phyloP scores from a whole-genome alignment of 2,888 invertebrate genomes.

The Drosophila aldrichi region DNA sequence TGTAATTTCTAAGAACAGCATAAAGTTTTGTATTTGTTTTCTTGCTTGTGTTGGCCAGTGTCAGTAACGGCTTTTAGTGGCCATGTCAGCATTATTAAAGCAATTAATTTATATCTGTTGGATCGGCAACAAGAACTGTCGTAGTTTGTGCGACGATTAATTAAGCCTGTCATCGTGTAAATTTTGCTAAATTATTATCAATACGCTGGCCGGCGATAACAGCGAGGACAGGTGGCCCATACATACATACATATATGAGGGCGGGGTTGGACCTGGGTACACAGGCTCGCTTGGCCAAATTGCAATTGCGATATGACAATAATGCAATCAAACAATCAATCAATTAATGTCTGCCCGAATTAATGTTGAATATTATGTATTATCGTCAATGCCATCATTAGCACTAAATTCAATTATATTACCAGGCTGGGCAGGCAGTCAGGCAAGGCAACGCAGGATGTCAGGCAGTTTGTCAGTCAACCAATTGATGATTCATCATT shows the following conservation, averaged over 20 bases:
- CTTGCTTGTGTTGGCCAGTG: neutral
- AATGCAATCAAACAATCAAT: conserved; percentile 82
- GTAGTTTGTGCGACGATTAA: conserved; percentile 56
- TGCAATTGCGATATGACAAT: conserved; percentile 77
- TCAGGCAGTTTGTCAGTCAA: conserved; percentile 9
- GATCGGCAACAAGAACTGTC: conserved; percentile 18
- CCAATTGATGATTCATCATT: conserved; percentile 70
- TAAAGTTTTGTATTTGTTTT: neutral
- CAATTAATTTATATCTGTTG: conserved; percentile 54
- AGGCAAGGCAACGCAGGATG: neutral
- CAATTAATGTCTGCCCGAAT: conserved; percentile 78
- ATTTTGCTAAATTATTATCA: conserved; percentile 76
- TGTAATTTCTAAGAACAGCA: too few relatives aligned
- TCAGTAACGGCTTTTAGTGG: neutral
- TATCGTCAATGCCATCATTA: conserved; percentile 79
- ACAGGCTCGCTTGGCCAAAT: conserved; percentile 37
- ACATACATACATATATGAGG: too few relatives aligned
- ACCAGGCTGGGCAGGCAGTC: neutral
- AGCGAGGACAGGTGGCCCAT: neutral
- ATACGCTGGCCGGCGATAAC: conserved; percentile 43
- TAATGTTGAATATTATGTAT: conserved; percentile 74
- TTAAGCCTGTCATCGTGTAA: conserved; percentile 73
- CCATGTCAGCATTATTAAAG: conserved; percentile 21
- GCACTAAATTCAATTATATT: conserved; percentile 76
- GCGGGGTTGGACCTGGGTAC: neutral